Evolutionary conservation across 2,113 vertebrate genomes (phyloP).

Genomic region (Aphyosemion australe): DNA sequence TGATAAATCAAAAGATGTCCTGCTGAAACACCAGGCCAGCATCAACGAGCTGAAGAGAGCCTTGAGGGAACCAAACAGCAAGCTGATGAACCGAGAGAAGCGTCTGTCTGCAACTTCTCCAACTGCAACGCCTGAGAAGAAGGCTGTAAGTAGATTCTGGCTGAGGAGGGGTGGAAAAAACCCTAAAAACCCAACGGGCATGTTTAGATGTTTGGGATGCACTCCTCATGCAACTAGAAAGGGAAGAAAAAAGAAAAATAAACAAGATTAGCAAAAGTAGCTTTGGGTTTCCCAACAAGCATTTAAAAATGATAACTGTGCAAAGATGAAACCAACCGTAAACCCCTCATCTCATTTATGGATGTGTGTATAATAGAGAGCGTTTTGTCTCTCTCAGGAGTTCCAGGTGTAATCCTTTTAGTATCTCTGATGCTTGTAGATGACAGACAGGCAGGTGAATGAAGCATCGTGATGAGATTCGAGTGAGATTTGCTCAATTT

Average conservation of each 20-base stretch:
- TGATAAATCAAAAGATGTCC: conserved; percentile 94
- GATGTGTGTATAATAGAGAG: conserved; percentile 1
- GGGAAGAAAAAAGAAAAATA: neutral
- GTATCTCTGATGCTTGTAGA: conserved; percentile 28
- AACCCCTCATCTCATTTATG: conserved; percentile 15
- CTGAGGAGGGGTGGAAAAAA: neutral
- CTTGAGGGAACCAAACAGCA: conserved; percentile 95
- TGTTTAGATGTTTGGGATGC: neutral
- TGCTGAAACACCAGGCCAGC: conserved; percentile 98
- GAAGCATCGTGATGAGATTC: conserved; percentile 43
- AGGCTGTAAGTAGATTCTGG: conserved; percentile 73
- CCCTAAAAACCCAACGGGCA: neutral
- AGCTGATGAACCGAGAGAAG: conserved; percentile 89
- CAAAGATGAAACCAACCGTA: neutral
- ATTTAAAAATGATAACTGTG: conserved; percentile 6
- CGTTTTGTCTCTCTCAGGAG: conserved; percentile 6
- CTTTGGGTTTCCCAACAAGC: neutral
- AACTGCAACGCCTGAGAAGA: conserved; percentile 88
- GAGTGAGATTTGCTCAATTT: conserved; percentile 22
- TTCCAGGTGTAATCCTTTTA: conserved; percentile 19
- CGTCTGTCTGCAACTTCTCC: conserved; percentile 87
- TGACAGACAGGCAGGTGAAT: conserved; percentile 34
- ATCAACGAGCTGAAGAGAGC: conserved; percentile 98
- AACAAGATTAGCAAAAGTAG: neutral
- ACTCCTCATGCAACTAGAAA: conserved; percentile 2